Percentiles rank a stretch among this genome's conserved stretches.
Conservation (phyloP, 2,888 invertebrate genomes). For the Onthophagus sagittarius region DNA sequence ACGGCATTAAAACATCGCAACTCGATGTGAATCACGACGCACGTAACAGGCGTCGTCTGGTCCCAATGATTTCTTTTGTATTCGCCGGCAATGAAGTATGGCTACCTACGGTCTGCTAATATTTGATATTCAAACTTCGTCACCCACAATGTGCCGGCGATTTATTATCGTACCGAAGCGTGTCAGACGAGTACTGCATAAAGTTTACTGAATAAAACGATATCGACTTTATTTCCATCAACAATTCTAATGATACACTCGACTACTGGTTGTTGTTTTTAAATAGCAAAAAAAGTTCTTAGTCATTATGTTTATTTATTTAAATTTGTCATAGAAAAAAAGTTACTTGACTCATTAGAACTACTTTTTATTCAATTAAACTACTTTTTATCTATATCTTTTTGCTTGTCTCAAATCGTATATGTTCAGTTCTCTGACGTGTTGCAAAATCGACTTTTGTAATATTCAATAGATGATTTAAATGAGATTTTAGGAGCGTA, state of each 20-base stretch:
- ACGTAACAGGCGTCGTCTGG: background rate
- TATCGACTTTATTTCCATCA: background rate
- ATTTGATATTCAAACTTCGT: background rate
- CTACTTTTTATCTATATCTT: too few species aligned
- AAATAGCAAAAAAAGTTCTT: too few species aligned
- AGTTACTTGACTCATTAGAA: too few species aligned
- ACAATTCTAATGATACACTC: too few species aligned
- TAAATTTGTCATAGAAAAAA: too few species aligned
- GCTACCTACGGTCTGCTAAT: background rate
- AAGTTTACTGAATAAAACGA: background rate
- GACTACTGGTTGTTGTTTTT: background rate
- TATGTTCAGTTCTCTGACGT: too few species aligned
- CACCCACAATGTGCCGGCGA: background rate
- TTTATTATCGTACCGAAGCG: background rate
- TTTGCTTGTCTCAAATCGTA: too few species aligned
- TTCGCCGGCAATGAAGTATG: background rate
- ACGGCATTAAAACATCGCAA: background rate
- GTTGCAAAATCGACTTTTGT: too few species aligned
- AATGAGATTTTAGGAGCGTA: too few species aligned
- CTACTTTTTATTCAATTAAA: too few species aligned
- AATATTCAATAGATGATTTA: too few species aligned
- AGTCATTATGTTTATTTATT: too few species aligned
- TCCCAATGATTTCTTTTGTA: background rate
- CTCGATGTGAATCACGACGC: background rate
- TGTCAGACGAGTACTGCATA: background rate